Base-by-base conservation (phyloP, 2,797 vertebrate species). In the Cottoperca gobio region DNA sequence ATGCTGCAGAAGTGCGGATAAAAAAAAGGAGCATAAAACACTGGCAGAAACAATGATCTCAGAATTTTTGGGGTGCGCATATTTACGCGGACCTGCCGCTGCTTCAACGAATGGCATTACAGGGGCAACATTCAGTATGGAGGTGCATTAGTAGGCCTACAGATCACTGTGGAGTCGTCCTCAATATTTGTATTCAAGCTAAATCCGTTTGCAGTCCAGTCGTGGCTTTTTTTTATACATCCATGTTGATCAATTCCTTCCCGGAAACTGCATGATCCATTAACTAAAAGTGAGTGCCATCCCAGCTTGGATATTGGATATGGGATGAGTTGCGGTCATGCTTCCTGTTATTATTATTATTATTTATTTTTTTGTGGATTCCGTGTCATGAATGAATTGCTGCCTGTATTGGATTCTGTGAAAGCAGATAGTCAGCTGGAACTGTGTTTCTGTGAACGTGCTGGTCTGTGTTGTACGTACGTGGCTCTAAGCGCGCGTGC, bases 1-100 rank as follows among this genome's bases (percentile, higher is more conserved):
- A 88, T 81, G 87, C 83, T 89, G 90, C 88, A 86, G 79, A 87
- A 85, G 77, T 76, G 84, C 78, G 73, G 82, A 55, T 57, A 40
- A 5, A n/a, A n/a, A n/a, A 55, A 67, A 48, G 62, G 73, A 69
- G 64, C 66, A 45, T 19, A 17, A 43, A 69, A 82, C 73, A 80
- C 1, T 2, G 31, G 59, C 65, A 50, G 70, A 63, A 63, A 59
- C 60, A 68, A 43, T 50, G 66, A 70, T 74, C 59, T 78, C 70
- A 31, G 21, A 33, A 52, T 83, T 59, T 74, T 52, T 8, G 19
- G 9, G 57, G 35, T 55, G 80, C 37, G 85, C 52, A 59, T 84
- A 59, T 71, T 39, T 72, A 70, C 69, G 77, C 72, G 78, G 76
- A 88, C 62, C 75, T 63, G 70, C 73, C 60, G 35, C 73, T 58